Base-by-base conservation (phyloP, 2,888 invertebrate species). In the Sphinx pinastri region DNA sequence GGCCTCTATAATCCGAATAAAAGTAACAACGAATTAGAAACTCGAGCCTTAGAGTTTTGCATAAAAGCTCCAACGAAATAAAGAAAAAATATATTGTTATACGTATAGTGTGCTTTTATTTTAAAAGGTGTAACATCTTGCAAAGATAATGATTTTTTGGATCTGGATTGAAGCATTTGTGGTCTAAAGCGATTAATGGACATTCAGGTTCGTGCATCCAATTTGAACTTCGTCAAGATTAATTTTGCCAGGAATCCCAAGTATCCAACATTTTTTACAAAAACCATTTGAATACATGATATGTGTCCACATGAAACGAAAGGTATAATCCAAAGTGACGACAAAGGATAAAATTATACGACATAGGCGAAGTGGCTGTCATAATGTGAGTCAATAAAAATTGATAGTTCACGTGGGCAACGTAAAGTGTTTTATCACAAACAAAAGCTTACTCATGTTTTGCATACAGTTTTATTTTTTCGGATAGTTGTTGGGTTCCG, bases 391-490 rank as follows among this genome's bases (percentile, higher is more conserved):
- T 49, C 63, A 63, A 63, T 63, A 63, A 63, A 63, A 49, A 63
- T 19, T 49, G 19, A 63, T 63, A 49, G 63, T 12, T 63, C 63
- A 25, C 49, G 19, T 12, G 47, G 63, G 63, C 13, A 19, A 19
- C 13, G 12, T 19, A 49, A 63, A 49, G 63, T 19, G 47, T 47
- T 63, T 63, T 63, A 63, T 47, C 49, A 19, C 47, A 63, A 63
- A 49, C 47, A 63, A 60, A 60, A 60, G 60, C 63, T 63, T 63
- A 63, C 63, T 63, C 47, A 47, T 5, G 57, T 63, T 63, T 63
- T 63, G 63, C 63, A 63, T 63, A 49, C 8, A 49, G 47, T 63
- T 63, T 63, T 63, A 63, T 63, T 63, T 47, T 49, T 63, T 63
- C 14, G 19, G 47, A 7, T 49, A 19, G 47, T 63, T 5, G 16